A percentile compares a stretch with the other conserved stretches of the same genome.
These are phyloP conservation scores for Pristionchus maxplancki DNA, from an alignment of 2,888 invertebrate genomes.

Conservation along the genomic window DNA sequence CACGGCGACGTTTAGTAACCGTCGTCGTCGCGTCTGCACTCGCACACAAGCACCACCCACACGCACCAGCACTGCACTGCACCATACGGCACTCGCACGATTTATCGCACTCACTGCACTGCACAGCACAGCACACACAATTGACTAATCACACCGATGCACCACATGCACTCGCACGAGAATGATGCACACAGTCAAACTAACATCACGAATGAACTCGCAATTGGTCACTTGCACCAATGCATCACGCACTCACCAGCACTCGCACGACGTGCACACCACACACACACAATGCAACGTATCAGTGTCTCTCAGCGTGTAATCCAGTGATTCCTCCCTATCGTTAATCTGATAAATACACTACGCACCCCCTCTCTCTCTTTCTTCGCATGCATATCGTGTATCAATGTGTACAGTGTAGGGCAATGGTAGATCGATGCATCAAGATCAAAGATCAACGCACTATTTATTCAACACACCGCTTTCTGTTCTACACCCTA, in stretches of 20 bases:
- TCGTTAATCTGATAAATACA: constrained; percentile 50
- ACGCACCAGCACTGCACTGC: background rate
- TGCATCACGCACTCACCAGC: constrained; percentile 34
- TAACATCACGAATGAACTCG: constrained; percentile 14
- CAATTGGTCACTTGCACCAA: constrained; percentile 38
- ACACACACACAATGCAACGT: background rate
- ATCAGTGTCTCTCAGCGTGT: background rate
- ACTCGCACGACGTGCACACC: constrained; percentile 36
- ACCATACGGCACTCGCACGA: constrained; percentile 13
- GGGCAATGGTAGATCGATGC: constrained; percentile 36
- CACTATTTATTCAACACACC: background rate
- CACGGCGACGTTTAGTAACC: constrained; percentile 17
- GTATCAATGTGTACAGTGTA: constrained; percentile 25
- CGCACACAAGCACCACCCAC: background rate
- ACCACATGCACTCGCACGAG: constrained; percentile 49
- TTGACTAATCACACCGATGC: constrained; percentile 30
- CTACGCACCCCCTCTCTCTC: constrained; percentile 13
- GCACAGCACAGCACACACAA: background rate
- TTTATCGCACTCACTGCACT: constrained; percentile 41
- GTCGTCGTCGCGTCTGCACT: constrained; percentile 24
- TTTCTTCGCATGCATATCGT: constrained; percentile 31
- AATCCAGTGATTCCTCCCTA: constrained; percentile 26
- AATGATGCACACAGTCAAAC: background rate
- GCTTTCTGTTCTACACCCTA: background rate
- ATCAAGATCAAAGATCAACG: constrained; percentile 32